Evolutionary conservation across 2,888 invertebrate species (phyloP).

Genomic region (Flexamia atlantica): DNA sequence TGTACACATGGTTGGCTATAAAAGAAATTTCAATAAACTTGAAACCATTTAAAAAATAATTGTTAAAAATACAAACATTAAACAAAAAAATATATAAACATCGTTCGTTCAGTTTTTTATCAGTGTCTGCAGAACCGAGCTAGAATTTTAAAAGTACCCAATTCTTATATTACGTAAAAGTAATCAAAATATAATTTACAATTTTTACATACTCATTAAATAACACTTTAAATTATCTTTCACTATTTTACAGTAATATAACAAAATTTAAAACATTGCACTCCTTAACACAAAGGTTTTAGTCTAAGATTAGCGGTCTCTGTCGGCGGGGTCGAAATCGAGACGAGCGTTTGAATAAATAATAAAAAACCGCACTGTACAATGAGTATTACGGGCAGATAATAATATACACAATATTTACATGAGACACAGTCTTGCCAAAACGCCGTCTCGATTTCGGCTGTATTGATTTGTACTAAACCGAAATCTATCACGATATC

Average conservation of each 20-base stretch:
- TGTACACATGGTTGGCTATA: too few species aligned
- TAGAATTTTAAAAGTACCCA: constrained; percentile 39
- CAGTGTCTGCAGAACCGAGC: constrained; percentile 12
- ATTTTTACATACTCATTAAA: constrained; percentile 58
- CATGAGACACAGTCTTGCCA: constrained; percentile 41
- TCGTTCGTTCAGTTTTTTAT: background rate
- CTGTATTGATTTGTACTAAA: constrained; percentile 51
- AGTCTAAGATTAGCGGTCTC: constrained; percentile 31
- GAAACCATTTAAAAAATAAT: too few species aligned
- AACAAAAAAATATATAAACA: too few species aligned
- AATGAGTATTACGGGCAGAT: background rate
- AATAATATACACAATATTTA: constrained; percentile 35
- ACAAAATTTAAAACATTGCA: constrained; percentile 62
- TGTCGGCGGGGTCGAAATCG: constrained; percentile 40
- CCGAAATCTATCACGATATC: constrained; percentile 58
- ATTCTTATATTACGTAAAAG: constrained; percentile 37
- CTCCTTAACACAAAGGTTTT: constrained; percentile 55
- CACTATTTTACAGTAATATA: constrained; percentile 52
- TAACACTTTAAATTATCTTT: constrained; percentile 60
- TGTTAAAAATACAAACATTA: too few species aligned
- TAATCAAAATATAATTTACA: constrained; percentile 59
- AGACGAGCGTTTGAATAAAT: constrained; percentile 42
- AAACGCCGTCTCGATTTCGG: constrained; percentile 13
- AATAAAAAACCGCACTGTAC: constrained; percentile 41
- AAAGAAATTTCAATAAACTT: too few species aligned